Percentiles rank a stretch among this genome's conserved stretches.
These are phyloP conservation scores for Chloropsis cyanopogon DNA, from an alignment of 2,113 vertebrate genomes.

Conservation along the genomic window DNA sequence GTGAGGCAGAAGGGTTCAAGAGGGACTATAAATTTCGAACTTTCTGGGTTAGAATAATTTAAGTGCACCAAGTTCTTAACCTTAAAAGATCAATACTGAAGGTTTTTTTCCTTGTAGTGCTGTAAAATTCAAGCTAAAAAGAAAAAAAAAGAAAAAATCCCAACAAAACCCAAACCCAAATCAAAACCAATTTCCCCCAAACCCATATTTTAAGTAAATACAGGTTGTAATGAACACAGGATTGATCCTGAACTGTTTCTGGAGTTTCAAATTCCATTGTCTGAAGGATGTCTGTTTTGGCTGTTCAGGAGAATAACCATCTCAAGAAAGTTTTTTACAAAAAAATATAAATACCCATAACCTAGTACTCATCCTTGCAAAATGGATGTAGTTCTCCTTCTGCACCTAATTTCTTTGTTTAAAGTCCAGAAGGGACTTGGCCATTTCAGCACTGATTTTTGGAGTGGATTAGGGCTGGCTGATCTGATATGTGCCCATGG, in stretches of 20 bases:
- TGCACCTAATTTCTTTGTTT: conserved; percentile 4
- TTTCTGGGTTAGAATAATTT: conserved; percentile 79
- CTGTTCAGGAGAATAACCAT: neutral
- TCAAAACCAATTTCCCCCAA: neutral
- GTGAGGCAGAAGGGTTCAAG: conserved; percentile 80
- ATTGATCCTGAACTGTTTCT: neutral
- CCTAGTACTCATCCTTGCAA: neutral
- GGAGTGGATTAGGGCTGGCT: neutral
- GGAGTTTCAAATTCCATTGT: conserved; percentile 7
- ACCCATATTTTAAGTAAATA: conserved; percentile 38
- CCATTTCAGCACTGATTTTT: conserved; percentile 11
- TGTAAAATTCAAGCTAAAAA: conserved; percentile 20
- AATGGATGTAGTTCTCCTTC: neutral
- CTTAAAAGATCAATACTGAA: conserved; percentile 68
- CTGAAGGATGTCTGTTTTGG: conserved; percentile 1
- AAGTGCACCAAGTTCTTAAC: conserved; percentile 64
- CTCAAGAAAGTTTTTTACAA: neutral
- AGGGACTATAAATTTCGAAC: conserved; percentile 81
- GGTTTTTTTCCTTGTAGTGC: neutral
- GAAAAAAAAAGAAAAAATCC: neutral
- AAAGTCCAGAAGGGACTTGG: neutral
- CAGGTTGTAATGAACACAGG: neutral
- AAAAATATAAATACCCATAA: neutral
- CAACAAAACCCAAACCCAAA: neutral
- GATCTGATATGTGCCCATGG: neutral